These are phyloP conservation scores for Patiria pectinifera DNA, from an alignment of 53 echinoderm and acorn worm genomes.

Conservation along the genomic window DNA sequence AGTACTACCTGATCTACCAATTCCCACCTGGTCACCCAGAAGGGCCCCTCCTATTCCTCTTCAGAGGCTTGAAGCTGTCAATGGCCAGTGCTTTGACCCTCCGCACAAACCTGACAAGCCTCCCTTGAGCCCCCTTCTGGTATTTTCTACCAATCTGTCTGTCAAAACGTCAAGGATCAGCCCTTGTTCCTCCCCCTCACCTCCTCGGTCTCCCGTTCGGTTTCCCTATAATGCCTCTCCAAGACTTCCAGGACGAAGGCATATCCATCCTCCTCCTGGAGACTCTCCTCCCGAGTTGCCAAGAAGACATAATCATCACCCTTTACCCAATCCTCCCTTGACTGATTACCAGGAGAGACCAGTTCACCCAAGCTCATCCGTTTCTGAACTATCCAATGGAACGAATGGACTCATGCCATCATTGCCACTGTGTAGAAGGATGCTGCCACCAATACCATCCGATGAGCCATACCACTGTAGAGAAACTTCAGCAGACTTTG, in stretches of 20 bases:
- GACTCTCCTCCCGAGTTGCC: conserved; percentile 43
- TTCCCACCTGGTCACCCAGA: conserved; percentile 13
- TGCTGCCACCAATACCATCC: conserved; percentile 18
- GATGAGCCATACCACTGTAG: background rate
- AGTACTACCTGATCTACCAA: conserved; percentile 58
- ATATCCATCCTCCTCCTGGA: background rate
- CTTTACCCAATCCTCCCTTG: conserved; percentile 23
- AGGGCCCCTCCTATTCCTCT: background rate
- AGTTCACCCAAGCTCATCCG: conserved; percentile 13
- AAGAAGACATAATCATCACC: conserved; percentile 4
- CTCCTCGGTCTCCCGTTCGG: conserved; percentile 30
- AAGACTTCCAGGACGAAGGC: conserved; percentile 46
- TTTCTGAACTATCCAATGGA: background rate
- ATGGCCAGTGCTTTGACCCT: background rate
- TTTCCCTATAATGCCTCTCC: conserved; percentile 42
- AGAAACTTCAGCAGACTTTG: background rate
- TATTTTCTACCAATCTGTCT: background rate
- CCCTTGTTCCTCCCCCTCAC: conserved; percentile 15
- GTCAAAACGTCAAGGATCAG: background rate
- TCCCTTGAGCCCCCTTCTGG: conserved; percentile 27
- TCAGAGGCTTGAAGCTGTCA: background rate
- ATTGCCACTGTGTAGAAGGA: conserved; percentile 21
- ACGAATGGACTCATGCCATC: conserved; percentile 3
- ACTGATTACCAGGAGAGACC: conserved; percentile 19
- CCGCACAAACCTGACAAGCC: conserved; percentile 47